phyloP scores from a whole-genome alignment of 2,797 vertebrate species.

The Allobates femoralis region DNA sequence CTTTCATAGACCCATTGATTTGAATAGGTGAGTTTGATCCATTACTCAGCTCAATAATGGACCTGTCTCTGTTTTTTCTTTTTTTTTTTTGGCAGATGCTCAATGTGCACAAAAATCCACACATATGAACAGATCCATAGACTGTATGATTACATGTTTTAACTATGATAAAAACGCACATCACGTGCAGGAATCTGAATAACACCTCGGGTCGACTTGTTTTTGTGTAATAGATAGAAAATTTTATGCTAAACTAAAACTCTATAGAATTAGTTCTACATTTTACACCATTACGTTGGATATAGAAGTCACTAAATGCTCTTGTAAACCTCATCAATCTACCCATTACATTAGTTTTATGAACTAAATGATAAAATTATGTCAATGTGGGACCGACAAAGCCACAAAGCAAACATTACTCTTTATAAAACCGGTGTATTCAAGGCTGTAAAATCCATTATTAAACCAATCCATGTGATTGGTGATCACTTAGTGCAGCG shows the following conservation, averaged over 20 bases:
- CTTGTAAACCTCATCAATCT: neutral
- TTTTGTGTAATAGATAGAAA: neutral
- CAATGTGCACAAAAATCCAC: too few relatives aligned
- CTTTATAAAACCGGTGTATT: slow-evolving; percentile 6
- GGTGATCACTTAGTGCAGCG: slow-evolving; percentile 24
- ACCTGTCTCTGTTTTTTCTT: too few relatives aligned
- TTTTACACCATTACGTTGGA: neutral
- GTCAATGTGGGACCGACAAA: slow-evolving; percentile 31
- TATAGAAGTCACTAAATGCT: neutral
- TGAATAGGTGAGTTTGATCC: too few relatives aligned
- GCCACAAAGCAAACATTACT: slow-evolving; percentile 39
- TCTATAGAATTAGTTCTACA: neutral
- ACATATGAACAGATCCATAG: too few relatives aligned
- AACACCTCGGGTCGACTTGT: too few relatives aligned
- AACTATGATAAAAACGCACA: too few relatives aligned
- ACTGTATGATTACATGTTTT: too few relatives aligned
- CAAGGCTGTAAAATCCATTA: slow-evolving; percentile 41
- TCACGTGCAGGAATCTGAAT: too few relatives aligned
- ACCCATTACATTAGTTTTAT: neutral
- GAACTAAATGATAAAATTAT: slow-evolving; percentile 35
- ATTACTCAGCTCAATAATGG: too few relatives aligned
- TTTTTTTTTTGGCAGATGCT: too few relatives aligned
- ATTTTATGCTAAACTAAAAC: neutral
- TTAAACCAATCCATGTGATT: neutral
- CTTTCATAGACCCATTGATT: too few relatives aligned